Evolutionary conservation across 2,888 invertebrate genomes (phyloP).

Genomic region (Pyrocoelia pectoralis): DNA sequence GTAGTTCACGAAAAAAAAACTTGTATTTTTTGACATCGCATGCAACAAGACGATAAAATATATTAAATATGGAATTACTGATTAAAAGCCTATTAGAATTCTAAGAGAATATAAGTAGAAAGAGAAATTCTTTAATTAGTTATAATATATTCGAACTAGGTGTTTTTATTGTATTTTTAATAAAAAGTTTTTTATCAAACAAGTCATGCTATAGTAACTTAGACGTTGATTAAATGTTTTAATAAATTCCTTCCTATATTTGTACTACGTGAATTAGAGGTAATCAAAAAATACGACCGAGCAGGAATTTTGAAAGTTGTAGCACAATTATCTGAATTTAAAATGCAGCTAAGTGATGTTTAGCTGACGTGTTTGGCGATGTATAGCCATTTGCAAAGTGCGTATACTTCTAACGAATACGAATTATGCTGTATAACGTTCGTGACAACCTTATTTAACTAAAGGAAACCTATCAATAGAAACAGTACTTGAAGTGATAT

Average conservation of each 20-base stretch:
- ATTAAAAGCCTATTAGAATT: constrained; percentile 13
- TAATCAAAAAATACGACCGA: too few species aligned
- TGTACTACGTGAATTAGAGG: too few species aligned
- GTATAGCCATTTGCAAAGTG: constrained; percentile 25
- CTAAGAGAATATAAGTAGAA: constrained; percentile 5
- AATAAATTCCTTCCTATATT: constrained; percentile 12
- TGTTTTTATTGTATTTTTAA: constrained; percentile 14
- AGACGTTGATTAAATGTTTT: constrained; percentile 18
- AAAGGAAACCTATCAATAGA: constrained; percentile 25
- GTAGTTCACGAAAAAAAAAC: constrained; percentile 5
- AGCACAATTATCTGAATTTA: too few species aligned
- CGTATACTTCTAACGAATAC: constrained; percentile 19
- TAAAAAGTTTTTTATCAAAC: constrained; percentile 2
- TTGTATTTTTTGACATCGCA: constrained; percentile 7
- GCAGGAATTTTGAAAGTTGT: too few species aligned
- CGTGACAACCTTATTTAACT: constrained; percentile 23
- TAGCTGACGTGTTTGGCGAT: constrained; percentile 29
- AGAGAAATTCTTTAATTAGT: constrained; percentile 2
- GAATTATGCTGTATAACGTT: constrained; percentile 19
- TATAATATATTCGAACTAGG: constrained; percentile 14
- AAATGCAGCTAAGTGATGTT: constrained; percentile 31
- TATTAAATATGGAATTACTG: constrained; percentile 11
- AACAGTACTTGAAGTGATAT: constrained; percentile 22
- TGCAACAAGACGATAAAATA: constrained; percentile 4
- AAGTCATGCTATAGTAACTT: constrained; percentile 1